Base-by-base conservation (phyloP, 2,797 vertebrate genomes). In the Hyperoplus immaculatus region DNA sequence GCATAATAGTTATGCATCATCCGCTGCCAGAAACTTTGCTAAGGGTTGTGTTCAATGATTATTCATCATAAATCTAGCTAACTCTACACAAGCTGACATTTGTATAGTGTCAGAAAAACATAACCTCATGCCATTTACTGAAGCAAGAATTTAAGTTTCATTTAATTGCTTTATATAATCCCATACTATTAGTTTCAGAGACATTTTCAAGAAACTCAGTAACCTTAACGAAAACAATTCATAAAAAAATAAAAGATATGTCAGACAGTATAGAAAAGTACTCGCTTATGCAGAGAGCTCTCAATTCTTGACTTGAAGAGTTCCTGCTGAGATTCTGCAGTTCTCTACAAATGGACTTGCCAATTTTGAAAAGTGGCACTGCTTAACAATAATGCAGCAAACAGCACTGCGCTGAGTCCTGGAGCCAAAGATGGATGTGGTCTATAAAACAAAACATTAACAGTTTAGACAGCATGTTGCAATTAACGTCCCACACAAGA, bases 361-460 rank as follows among this genome's bases (percentile, higher is more conserved):
- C 78, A 72, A 70, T 85, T 78, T 64, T 78, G n/a, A 85, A 79
- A 85, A 84, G 70, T 77, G 61, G 21, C 73, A 9, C 64, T 69
- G 61, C 69, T 61, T 55, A 82, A 79, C 21, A 65, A 67, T 78
- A 64, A 59, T 78, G 79, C 64, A 73, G 47, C 69, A 67, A 29
- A 55, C 58, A 56, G 62, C 69, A 77, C 14, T 47, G 41, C 61
- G 46, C 56, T 41, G 16, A 72, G 43, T 73, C 65, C 50, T 50
- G 45, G 9, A 80, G 69, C 65, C 65, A 59, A 76, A 85, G 63
- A 84, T 18, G 68, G 80, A 88, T 73, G 5, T 29, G 61, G 11
- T 66, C 69, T 11, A 76, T 85, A 79, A 90, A 89, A 78, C 69
- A 29, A 75, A 79, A 66, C 18, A 57, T 56, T 61, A 81, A 75